Conservation (phyloP, 2,888 invertebrate genomes). For the Machimus atricapillus region DNA sequence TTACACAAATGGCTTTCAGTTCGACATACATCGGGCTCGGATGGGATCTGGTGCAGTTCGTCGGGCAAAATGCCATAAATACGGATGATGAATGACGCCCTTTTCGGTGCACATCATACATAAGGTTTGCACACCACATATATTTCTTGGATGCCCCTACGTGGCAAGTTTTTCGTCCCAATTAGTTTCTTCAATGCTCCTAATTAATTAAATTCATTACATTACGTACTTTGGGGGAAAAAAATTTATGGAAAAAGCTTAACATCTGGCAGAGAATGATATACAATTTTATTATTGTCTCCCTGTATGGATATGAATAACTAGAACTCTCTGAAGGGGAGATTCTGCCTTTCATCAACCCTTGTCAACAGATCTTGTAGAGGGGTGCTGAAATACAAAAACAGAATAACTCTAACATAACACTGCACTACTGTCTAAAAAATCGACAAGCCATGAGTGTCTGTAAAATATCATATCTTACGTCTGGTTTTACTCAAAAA, state of each 20-base stretch:
- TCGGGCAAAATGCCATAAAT: not conserved
- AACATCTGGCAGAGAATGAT: not conserved
- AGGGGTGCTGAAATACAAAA: not conserved
- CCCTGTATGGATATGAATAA: not conserved
- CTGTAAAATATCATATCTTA: not conserved
- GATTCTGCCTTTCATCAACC: not conserved
- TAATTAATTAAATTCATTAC: not conserved
- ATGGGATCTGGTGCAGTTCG: not conserved
- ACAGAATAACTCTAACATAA: not conserved
- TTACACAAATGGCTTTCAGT: not conserved
- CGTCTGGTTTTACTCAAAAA: not conserved
- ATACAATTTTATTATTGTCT: not conserved
- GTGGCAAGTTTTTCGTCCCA: not conserved
- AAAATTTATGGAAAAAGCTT: not conserved
- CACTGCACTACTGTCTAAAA: not conserved
- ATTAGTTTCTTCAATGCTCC: not conserved
- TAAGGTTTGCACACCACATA: not conserved
- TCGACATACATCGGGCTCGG: not conserved
- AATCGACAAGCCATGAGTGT: not conserved
- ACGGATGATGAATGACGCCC: constrained; percentile 17
- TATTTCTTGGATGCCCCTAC: not conserved
- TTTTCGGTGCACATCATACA: not conserved
- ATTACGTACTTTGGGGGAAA: not conserved
- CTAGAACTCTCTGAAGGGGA: not conserved
- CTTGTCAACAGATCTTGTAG: not conserved